Conservation (phyloP, 2,113 vertebrate species). For the Limanda limanda region DNA sequence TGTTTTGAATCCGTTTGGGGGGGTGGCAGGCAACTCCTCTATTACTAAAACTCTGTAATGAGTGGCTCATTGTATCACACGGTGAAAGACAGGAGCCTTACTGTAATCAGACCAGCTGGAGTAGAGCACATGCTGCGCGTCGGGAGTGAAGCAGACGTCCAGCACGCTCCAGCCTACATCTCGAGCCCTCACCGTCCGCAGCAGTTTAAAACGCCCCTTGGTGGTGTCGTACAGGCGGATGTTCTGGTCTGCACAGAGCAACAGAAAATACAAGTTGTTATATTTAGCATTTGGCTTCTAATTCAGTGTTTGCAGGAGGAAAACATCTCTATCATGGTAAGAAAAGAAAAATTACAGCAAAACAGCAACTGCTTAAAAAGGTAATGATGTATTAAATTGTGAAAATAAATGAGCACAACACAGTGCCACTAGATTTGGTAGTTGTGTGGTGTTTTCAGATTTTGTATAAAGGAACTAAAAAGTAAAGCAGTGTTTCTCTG, state of each 20-base stretch:
- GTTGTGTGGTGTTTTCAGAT: neutral
- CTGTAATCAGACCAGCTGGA: constrained; percentile 96
- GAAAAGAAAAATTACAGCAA: neutral
- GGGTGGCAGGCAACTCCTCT: neutral
- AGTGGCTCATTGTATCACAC: neutral
- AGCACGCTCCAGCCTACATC: constrained; percentile 94
- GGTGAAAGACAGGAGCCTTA: constrained; percentile 61
- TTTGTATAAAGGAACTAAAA: neutral
- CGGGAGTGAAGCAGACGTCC: constrained; percentile 92
- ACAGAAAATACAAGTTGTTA: neutral
- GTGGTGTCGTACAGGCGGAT: constrained; percentile 91
- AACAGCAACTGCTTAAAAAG: neutral
- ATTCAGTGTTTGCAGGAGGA: no score
- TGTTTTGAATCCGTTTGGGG: neutral
- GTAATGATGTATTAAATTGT: no score
- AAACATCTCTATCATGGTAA: no score
- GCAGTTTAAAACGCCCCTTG: constrained; percentile 85
- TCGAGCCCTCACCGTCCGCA: constrained; percentile 88
- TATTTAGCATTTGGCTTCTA: neutral
- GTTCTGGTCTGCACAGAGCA: constrained; percentile 86
- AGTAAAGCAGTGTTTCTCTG: neutral
- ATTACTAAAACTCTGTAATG: neutral
- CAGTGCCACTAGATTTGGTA: neutral
- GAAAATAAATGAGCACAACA: neutral
- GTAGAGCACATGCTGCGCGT: constrained; percentile 88